Evolutionary conservation across 2,888 invertebrate genomes (phyloP).

Genomic region (Petrophora chlorosata): DNA sequence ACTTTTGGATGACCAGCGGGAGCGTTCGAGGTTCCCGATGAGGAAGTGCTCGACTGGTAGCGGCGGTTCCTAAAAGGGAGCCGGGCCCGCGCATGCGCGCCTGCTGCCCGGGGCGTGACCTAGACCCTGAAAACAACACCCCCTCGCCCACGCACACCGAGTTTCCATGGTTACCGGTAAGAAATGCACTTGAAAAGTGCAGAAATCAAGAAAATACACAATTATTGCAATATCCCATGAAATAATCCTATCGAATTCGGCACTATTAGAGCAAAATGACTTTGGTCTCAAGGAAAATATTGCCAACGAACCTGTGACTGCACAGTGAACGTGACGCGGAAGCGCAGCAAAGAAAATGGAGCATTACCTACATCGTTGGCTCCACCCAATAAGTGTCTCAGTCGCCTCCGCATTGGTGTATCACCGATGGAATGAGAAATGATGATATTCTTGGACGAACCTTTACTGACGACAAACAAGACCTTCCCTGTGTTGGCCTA

Average conservation of each 20-base stretch:
- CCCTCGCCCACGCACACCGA: constrained; percentile 69
- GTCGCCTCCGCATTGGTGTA: constrained; percentile 67
- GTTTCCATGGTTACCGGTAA: constrained; percentile 65
- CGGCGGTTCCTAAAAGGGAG: constrained; percentile 52
- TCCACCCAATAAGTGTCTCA: constrained; percentile 63
- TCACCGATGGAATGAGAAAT: constrained; percentile 58
- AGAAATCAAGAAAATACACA: constrained; percentile 27
- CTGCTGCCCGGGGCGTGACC: constrained; percentile 76
- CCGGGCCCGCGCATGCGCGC: constrained; percentile 69
- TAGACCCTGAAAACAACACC: constrained; percentile 82
- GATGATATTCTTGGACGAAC: constrained; percentile 53
- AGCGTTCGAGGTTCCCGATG: constrained; percentile 37
- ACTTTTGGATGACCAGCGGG: neutral
- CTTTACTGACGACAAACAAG: constrained; percentile 59
- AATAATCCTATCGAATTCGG: neutral
- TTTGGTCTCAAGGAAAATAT: neutral
- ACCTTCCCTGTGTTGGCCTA: constrained; percentile 42
- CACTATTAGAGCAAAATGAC: neutral
- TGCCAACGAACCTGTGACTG: constrained; percentile 25
- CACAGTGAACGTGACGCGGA: constrained; percentile 49
- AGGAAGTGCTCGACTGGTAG: constrained; percentile 62
- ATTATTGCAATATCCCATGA: constrained; percentile 3
- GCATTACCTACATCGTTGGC: constrained; percentile 56
- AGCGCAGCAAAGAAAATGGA: constrained; percentile 49
- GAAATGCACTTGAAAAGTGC: constrained; percentile 47